A percentile compares a stretch with the other conserved stretches of the same genome.
These are phyloP conservation scores for Orthosia cruda DNA, from an alignment of 2,888 invertebrate species.

Conservation along the genomic window DNA sequence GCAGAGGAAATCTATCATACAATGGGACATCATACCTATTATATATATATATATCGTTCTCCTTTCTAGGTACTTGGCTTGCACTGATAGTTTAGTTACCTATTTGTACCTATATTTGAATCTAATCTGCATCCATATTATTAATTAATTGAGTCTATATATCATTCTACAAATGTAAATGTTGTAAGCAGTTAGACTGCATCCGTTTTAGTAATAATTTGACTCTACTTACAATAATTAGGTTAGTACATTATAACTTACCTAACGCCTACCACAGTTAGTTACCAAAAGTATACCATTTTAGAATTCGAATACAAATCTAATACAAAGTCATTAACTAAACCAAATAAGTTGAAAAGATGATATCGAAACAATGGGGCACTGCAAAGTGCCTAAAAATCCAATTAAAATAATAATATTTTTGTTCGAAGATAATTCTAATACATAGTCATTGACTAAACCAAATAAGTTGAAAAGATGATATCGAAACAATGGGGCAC, in stretches of 20 bases:
- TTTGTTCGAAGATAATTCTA: too few relatives aligned
- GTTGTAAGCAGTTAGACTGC: not conserved
- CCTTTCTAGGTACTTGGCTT: not conserved
- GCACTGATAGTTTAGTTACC: not conserved
- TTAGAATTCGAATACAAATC: too few relatives aligned
- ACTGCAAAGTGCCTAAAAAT: too few relatives aligned
- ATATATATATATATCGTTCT: not conserved
- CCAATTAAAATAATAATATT: too few relatives aligned
- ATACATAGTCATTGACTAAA: too few relatives aligned
- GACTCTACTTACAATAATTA: not conserved
- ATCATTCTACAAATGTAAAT: not conserved
- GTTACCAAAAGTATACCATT: not conserved
- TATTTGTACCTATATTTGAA: not conserved
- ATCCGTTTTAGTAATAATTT: not conserved
- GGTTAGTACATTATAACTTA: not conserved
- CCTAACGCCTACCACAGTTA: too few relatives aligned
- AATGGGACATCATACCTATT: slow-evolving; percentile 23
- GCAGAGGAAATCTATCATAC: slow-evolving; percentile 14
- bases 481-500: too few relatives aligned
- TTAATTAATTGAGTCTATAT: not conserved
- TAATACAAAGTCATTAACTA: too few relatives aligned
- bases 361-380: too few relatives aligned
- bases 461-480: too few relatives aligned
- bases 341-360: too few relatives aligned
- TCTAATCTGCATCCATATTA: not conserved